Evolutionary conservation across 2,797 vertebrate genomes (phyloP).

Genomic region (Sternotherus odoratus): DNA sequence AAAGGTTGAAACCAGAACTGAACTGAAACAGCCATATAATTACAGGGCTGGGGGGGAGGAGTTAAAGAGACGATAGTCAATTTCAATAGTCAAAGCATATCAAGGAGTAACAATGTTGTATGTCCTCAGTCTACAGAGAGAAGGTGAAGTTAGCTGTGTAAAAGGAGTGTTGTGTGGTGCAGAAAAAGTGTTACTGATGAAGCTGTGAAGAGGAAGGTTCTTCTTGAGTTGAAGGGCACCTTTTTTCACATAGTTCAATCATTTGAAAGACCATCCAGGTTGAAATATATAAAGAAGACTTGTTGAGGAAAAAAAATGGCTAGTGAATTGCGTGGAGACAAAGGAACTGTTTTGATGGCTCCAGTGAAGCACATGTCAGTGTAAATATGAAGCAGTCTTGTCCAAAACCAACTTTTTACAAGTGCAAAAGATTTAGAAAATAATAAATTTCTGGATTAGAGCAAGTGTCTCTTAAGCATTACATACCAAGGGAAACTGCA

Average conservation of each 20-base stretch:
- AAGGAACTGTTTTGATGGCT: not conserved
- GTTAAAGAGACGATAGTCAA: accelerated
- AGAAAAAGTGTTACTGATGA: not conserved
- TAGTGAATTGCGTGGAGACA: not conserved
- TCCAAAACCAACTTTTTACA: not conserved
- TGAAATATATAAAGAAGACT: not conserved
- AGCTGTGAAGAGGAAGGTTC: not conserved
- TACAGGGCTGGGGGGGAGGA: not conserved
- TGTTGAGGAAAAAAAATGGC: not conserved
- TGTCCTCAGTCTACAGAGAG: not conserved
- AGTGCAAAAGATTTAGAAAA: not conserved
- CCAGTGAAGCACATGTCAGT: not conserved
- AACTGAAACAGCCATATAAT: not conserved
- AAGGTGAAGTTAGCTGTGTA: not conserved
- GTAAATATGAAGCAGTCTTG: not conserved
- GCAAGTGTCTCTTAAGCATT: not conserved
- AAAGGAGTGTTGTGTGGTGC: not conserved
- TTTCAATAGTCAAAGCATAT: not conserved
- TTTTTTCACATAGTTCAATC: conserved; percentile 1
- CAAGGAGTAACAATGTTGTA: not conserved
- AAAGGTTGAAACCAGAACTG: not conserved
- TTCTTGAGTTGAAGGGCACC: not conserved
- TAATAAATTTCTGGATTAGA: not conserved
- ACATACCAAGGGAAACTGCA: not conserved
- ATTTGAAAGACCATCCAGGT: not conserved